Evolutionary conservation across 2,888 invertebrate genomes (phyloP).

Genomic region (Allacma fusca): DNA sequence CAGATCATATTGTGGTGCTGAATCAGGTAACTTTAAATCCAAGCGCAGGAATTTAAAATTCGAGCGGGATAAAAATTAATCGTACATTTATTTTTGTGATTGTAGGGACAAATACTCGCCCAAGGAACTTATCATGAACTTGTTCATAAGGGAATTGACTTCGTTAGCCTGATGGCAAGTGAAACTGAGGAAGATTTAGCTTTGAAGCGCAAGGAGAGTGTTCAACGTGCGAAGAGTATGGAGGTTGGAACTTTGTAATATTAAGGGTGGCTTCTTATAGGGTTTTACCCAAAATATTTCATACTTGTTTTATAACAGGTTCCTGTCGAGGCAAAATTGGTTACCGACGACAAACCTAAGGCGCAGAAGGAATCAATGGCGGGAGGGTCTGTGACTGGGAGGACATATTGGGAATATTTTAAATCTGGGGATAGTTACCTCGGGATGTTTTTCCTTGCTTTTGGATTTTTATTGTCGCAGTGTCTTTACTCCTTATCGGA

Average conservation of each 20-base stretch:
- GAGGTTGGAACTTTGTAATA: neutral
- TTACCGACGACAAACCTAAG: constrained; percentile 49
- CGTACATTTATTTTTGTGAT: neutral
- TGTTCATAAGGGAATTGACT: constrained; percentile 63
- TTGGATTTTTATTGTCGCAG: constrained; percentile 64
- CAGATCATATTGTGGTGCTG: constrained; percentile 58
- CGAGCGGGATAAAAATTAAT: neutral
- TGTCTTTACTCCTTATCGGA: constrained; percentile 64
- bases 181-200: constrained; percentile 60
- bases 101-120: constrained; percentile 68
- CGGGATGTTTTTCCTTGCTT: neutral
- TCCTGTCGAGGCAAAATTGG: neutral
- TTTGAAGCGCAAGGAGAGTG: constrained; percentile 45
- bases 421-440: constrained; percentile 38
- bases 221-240: neutral
- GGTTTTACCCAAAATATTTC: too few species aligned
- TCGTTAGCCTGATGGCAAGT: constrained; percentile 63
- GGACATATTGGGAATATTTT: constrained; percentile 66
- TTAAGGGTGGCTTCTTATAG: neutral
- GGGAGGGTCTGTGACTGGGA: constrained; percentile 57
- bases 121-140: constrained; percentile 72
- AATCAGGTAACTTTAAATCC: constrained; percentile 46
- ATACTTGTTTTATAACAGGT: neutral
- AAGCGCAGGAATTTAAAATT: neutral
- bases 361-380: constrained; percentile 57